Conservation (phyloP, 2,888 invertebrate genomes). For the Conistra vaccinii region DNA sequence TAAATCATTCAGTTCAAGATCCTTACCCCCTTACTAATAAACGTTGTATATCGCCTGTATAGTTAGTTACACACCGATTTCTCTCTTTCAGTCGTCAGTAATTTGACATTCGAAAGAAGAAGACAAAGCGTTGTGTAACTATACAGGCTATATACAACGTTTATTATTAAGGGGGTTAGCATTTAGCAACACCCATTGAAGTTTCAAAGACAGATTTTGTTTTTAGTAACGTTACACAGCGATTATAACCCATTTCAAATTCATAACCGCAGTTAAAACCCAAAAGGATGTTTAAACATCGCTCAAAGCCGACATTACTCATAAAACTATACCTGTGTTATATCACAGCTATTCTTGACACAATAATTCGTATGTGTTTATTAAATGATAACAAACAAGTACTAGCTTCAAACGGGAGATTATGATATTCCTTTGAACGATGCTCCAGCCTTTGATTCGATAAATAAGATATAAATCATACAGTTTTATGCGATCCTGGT, state of each 20-base stretch:
- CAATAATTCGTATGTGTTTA: conserved; percentile 64
- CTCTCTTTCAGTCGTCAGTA: too few relatives aligned
- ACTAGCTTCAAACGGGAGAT: conserved; percentile 55
- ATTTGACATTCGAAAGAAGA: too few relatives aligned
- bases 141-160: too few relatives aligned
- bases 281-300: conserved; percentile 65
- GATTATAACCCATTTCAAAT: conserved; percentile 42
- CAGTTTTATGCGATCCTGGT: conserved; percentile 63
- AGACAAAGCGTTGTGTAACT: too few relatives aligned
- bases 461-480: conserved; percentile 67
- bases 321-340: conserved; percentile 62
- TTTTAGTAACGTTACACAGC: background rate
- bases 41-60: too few relatives aligned
- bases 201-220: conserved; percentile 8
- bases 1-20: background rate
- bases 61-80: too few relatives aligned
- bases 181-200: background rate
- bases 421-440: conserved; percentile 69
- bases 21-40: too few relatives aligned
- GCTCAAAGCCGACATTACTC: conserved; percentile 57
- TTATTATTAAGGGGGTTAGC: too few relatives aligned
- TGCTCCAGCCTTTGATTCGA: conserved; percentile 59
- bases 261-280: conserved; percentile 58
- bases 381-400: conserved; percentile 64
- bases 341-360: conserved; percentile 56